These are phyloP conservation scores for Epizoanthus stellaris DNA, from an alignment of 92 coral and sea anemone genomes.

Conservation along the genomic window DNA sequence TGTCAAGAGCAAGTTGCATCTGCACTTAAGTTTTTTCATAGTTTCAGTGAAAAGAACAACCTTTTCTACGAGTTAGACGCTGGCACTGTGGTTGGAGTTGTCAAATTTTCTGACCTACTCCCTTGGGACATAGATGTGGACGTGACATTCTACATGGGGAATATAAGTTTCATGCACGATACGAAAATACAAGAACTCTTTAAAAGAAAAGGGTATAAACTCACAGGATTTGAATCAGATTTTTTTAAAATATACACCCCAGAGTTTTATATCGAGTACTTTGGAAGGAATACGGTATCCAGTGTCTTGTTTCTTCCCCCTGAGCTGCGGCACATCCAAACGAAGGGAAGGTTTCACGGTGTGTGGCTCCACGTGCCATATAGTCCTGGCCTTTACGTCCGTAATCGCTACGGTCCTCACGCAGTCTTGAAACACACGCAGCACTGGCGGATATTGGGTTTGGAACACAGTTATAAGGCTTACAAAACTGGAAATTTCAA, in stretches of 20 bases:
- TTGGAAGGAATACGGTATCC: constrained; percentile 52
- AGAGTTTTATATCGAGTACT: constrained; percentile 52
- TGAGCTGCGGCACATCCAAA: constrained; percentile 52
- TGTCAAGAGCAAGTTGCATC: constrained; percentile 39
- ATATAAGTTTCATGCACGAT: not conserved
- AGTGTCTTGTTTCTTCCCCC: constrained; percentile 44
- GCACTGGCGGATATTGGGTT: constrained; percentile 40
- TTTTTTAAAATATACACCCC: constrained; percentile 54
- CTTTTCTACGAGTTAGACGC: constrained; percentile 28
- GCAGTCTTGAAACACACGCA: constrained; percentile 45
- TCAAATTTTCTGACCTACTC: constrained; percentile 27
- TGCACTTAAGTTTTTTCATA: constrained; percentile 36
- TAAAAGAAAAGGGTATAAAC: not conserved
- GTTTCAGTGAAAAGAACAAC: constrained; percentile 23
- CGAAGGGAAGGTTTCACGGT: constrained; percentile 36
- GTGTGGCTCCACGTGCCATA: constrained; percentile 41
- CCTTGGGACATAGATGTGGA: constrained; percentile 47
- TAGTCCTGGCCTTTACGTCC: constrained; percentile 42
- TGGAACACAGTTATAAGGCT: constrained; percentile 36
- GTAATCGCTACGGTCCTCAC: constrained; percentile 40
- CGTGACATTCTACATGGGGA: not conserved
- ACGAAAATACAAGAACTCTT: not conserved
- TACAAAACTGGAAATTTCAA: constrained; percentile 45
- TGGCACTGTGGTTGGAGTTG: constrained; percentile 14
- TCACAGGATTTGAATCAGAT: not conserved